Conservation (phyloP, 2,888 invertebrate genomes). For the Galerucella nymphaeae region DNA sequence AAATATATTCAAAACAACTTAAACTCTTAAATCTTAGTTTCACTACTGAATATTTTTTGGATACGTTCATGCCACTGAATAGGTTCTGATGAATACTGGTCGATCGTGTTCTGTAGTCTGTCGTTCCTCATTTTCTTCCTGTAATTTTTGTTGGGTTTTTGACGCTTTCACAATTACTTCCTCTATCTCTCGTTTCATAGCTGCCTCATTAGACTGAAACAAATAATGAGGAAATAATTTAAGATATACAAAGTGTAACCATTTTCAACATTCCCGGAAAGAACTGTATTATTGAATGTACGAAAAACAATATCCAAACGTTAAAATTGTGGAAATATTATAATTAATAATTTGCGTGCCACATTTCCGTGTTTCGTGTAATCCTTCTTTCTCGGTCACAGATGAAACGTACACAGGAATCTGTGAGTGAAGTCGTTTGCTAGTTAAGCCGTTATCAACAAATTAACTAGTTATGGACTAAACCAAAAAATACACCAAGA, state of each 20-base stretch:
- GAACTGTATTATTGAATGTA: no score
- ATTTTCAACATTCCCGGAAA: not conserved
- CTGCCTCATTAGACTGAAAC: slow-evolving; percentile 30
- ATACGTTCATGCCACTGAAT: slow-evolving; percentile 23
- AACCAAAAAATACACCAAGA: no score
- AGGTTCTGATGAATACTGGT: slow-evolving; percentile 20
- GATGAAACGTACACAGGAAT: no score
- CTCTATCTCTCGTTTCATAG: slow-evolving; percentile 21
- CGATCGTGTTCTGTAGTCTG: slow-evolving; percentile 1
- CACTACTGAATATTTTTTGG: not conserved
- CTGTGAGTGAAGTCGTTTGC: no score
- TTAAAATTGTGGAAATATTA: no score
- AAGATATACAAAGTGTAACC: not conserved
- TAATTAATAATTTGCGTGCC: no score
- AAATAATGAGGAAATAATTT: not conserved
- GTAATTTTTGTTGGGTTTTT: slow-evolving; percentile 16
- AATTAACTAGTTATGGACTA: no score
- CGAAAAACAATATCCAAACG: no score
- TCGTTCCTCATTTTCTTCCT: not conserved
- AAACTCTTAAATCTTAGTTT: not conserved
- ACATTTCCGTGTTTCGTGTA: no score
- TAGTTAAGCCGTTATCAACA: no score
- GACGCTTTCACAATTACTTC: slow-evolving; percentile 30
- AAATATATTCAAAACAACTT: no score
- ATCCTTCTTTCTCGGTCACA: no score